Conservation (phyloP, 2,888 invertebrate species). For the Adelognathus sp. region DNA sequence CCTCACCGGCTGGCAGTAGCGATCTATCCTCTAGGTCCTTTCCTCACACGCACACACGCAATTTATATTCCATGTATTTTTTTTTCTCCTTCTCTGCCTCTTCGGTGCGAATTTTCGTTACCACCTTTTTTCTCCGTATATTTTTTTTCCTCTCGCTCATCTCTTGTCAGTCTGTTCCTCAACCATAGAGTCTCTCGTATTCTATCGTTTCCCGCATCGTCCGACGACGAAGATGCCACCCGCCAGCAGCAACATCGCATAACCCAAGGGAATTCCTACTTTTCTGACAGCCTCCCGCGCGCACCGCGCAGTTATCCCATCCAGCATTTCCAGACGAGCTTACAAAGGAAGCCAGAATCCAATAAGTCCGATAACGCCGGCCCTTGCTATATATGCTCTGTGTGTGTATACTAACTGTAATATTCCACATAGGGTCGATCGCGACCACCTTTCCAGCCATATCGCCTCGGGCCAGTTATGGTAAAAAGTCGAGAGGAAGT, state of each 20-base stretch:
- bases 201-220: constrained; percentile 26
- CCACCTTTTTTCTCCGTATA: constrained; percentile 26
- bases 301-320: constrained; percentile 69
- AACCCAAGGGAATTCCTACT: constrained; percentile 70
- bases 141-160: constrained; percentile 13
- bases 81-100: constrained; percentile 1
- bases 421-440: constrained; percentile 16
- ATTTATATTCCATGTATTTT: constrained; percentile 31
- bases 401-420: constrained; percentile 4
- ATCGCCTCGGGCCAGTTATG: not conserved
- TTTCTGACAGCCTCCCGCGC: constrained; percentile 70
- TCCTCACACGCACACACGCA: constrained; percentile 19
- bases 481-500: not conserved
- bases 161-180: constrained; percentile 27
- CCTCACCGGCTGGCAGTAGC: constrained; percentile 65
- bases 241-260: constrained; percentile 54
- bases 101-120: constrained; percentile 36
- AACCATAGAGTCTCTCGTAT: not conserved
- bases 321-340: constrained; percentile 69
- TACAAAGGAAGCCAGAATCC: constrained; percentile 72
- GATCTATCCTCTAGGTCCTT: constrained; percentile 67
- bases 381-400: constrained; percentile 34
- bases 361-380: constrained; percentile 72
- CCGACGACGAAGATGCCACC: constrained; percentile 48
- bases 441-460: not conserved